Evolutionary conservation across 2,113 vertebrate genomes (phyloP), one percentile per base, ranked within the genome.

Genomic region (Pluvianellus socialis): DNA sequence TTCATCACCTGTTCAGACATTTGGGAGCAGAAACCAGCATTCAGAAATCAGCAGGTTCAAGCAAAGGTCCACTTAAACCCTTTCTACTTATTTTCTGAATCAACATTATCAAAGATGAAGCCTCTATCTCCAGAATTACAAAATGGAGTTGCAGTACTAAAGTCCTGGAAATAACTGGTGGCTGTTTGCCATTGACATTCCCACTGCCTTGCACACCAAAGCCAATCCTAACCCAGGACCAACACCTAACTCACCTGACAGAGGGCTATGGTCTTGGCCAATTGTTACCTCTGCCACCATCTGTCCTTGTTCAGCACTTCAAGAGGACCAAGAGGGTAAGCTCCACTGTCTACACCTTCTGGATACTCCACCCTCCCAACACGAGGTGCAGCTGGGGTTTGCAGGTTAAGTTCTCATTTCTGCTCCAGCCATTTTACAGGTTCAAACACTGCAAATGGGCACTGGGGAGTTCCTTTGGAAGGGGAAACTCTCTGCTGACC

Each of bases 1-100:
- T 92, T 96, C 33, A 50, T 82, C 62, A 42, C 90, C 97, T 98
- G 88, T 87, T 94, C 30, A 92, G 89, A 79, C 17, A 75, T 91
- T 86, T 76, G 61, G 66, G 45, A 94, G 19, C 47, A 96, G 74
- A 77, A 88, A 92, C 75, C 5, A 59, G 26, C 18, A 91, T 71
- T 72, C 8, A 81, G 70, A 93, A 62, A 76, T 30, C 45, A 91
- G 45, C 23, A 68, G 33, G 42, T 71, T 38, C 30, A 93, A 77
- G 45, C 45, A 73, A 70, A 80, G 66, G 4, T 85, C 74, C 81
- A 53, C 4, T 79, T 61, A 63, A 89, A 49, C 5, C 4, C 27
- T 81, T 91, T 42, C 33, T 42, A 66, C 21, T 82, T 92, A 44
- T 58, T 85, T 91, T 73, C 45, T 87, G 70, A 82, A 87, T 30